Evolutionary conservation across 2,888 invertebrate species (phyloP).

Genomic region (Acrobasis repandana): DNA sequence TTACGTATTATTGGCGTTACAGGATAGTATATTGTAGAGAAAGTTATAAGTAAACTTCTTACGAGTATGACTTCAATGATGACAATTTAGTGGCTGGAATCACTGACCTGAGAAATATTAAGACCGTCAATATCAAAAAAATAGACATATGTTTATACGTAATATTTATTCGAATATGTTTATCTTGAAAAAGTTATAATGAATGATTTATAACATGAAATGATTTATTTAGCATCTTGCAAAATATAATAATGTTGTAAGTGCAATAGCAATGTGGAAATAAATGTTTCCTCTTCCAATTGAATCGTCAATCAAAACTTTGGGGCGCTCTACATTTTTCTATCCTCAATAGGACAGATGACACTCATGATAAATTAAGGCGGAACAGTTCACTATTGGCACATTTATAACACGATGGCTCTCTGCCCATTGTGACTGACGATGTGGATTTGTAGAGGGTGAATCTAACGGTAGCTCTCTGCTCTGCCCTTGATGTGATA

Average conservation of each 20-base stretch:
- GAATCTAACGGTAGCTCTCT: constrained; percentile 8
- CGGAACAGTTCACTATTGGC: constrained; percentile 4
- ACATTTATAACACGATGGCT: constrained; percentile 4
- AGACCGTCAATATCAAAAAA: no score
- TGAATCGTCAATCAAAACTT: constrained; percentile 8
- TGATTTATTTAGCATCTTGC: no score
- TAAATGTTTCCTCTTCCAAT: neutral
- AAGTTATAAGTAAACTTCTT: neutral
- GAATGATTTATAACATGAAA: no score
- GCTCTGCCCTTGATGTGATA: neutral
- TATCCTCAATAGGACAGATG: neutral
- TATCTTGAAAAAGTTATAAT: no score
- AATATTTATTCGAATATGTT: no score
- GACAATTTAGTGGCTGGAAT: neutral
- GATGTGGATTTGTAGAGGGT: neutral
- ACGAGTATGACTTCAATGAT: neutral
- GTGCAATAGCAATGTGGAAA: neutral
- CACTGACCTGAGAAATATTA: no score
- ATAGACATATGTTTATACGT: no score
- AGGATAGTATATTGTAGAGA: neutral
- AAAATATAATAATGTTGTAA: neutral
- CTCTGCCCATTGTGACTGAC: constrained; percentile 11
- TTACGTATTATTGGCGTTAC: neutral
- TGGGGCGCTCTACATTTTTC: neutral
- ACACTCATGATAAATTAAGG: constrained; percentile 3